Evolutionary conservation across 1,140 invertebrate genomes (phyloP).

Genomic region (Pachyrhynchus sulphureomaculatus): DNA sequence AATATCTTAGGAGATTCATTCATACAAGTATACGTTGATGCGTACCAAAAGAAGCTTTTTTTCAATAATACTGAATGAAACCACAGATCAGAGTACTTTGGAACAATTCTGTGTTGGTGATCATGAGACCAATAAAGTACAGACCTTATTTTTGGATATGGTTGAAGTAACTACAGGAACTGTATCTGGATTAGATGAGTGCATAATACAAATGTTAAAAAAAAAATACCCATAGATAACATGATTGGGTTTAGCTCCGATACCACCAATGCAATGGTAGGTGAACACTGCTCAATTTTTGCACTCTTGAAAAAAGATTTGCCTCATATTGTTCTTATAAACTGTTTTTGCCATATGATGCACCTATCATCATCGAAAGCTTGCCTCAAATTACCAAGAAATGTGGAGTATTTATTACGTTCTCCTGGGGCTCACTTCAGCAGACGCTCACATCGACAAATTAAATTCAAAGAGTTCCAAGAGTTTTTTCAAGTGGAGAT

Average conservation of each 20-base stretch:
- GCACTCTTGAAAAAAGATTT: not conserved
- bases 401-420: no score
- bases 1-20: no score
- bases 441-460: slow-evolving; percentile 40
- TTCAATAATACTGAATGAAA: not conserved
- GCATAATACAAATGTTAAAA: slow-evolving; percentile 30
- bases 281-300: slow-evolving; percentile 42
- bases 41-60: not conserved
- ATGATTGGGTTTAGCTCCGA: slow-evolving; percentile 47
- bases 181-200: slow-evolving; percentile 27
- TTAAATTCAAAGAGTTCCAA: slow-evolving; percentile 47
- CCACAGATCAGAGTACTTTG: not conserved
- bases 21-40: no score
- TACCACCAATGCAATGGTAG: slow-evolving; percentile 48
- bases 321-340: slow-evolving; percentile 5
- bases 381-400: slow-evolving; percentile 12
- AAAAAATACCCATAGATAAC: slow-evolving; percentile 41
- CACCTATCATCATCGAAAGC: slow-evolving; percentile 11
- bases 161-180: slow-evolving; percentile 28
- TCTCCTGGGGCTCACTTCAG: slow-evolving; percentile 47
- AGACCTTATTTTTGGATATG: slow-evolving; percentile 31
- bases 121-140: not conserved
- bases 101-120: slow-evolving; percentile 11
- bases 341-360: slow-evolving; percentile 13
- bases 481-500: slow-evolving; percentile 42